phyloP scores from a whole-genome alignment of 2,113 vertebrate species.

The Carlito syrichta region DNA sequence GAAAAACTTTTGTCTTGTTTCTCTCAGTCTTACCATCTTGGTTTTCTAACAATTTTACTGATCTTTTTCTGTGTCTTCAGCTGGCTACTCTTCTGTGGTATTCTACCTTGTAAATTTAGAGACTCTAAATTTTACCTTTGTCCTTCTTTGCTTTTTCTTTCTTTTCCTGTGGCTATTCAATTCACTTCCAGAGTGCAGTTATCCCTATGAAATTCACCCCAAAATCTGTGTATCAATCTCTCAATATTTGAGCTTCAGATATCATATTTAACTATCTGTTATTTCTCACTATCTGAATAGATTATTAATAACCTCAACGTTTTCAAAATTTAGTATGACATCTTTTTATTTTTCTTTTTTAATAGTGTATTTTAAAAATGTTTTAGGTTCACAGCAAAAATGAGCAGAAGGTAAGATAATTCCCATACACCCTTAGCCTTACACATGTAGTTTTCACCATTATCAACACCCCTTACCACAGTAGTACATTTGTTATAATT shows the following conservation, averaged over 20 bases:
- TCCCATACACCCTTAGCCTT: not conserved
- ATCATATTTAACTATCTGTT: not conserved
- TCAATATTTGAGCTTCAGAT: not conserved
- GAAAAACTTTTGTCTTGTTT: not conserved
- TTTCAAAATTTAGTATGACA: not conserved
- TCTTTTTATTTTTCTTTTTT: not conserved
- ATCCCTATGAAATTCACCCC: not conserved
- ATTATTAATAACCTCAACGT: not conserved
- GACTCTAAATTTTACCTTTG: not conserved
- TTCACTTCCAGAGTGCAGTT: not conserved
- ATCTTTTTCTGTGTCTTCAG: not conserved
- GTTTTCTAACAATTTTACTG: not conserved
- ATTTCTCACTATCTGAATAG: not conserved
- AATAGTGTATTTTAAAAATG: too few relatives aligned
- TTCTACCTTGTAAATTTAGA: not conserved
- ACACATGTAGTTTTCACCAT: not conserved
- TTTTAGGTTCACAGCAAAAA: not conserved
- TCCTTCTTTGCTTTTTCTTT: not conserved
- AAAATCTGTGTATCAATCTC: not conserved
- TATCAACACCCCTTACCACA: not conserved
- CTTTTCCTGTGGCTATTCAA: not conserved
- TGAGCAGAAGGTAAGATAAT: not conserved
- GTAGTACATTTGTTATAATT: not conserved
- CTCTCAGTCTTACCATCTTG: not conserved
- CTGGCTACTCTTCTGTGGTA: not conserved